Evolutionary conservation across 1,140 invertebrate species (phyloP), one percentile per base, ranked within the genome.

Genomic region (Drosophila busckii): DNA sequence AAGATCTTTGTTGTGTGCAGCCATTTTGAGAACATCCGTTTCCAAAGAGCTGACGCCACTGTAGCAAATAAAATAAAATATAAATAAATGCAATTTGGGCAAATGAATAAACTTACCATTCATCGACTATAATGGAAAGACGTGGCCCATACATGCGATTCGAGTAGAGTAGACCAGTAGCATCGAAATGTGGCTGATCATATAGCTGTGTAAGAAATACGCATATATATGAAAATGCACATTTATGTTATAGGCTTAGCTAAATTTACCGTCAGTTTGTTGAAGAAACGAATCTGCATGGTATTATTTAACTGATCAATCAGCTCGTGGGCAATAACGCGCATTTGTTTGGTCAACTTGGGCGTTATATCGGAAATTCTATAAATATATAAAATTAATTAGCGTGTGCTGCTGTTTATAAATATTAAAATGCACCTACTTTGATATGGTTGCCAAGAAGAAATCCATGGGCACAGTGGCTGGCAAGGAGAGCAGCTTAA

Each of bases 401-500:
- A 13, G 2, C 13, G 5, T 35, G 15, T 17, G 15, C 5, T 34
- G 8, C n/a, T 34, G 2, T 22, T 23, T 22, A 22, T 23, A 34
- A 12, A 23, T 31, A 20, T 7, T 37, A 10, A 31, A 17, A 28
- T 13, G 3, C 4, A 32, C 92, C 92, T 89, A 95, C 93, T 95
- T 95, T 71, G 91, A 94, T 45, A 94, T 91, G 26, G 94, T 94
- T 25, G 94, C 94, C 71, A 93, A 93, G 44, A 95, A 90, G 40
- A 98, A 92, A 87, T 98, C 96, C 32, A 93, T 93, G 4, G 96
- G 95, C 32, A 97, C 88, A 19, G 93, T 91, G 69, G 94, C 97
- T 0, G 96, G 96, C 20, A 97, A 88, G 41, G 93, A 93, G 7
- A 97, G 88, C 22, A 96, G 87, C 64, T 94, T 93, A 86, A 97